Percentiles rank a stretch among this genome's conserved stretches.
Evolutionary conservation across 2,797 vertebrate genomes (phyloP).

Genomic region (Podarcis lilfordi): DNA sequence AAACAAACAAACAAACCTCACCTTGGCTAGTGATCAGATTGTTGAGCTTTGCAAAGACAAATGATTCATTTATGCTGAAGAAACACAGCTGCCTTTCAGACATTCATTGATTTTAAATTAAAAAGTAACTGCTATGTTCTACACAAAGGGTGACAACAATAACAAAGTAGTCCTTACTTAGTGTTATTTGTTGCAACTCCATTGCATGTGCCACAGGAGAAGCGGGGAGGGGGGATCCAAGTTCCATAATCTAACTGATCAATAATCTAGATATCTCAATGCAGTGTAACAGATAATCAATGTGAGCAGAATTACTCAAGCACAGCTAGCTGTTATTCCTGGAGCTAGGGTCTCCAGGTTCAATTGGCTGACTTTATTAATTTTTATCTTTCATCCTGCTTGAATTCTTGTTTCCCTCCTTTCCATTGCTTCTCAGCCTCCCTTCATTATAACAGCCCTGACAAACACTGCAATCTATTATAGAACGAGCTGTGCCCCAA

Average conservation of each 20-base stretch:
- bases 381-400: slow-evolving; percentile 73
- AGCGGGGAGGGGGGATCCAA: slow-evolving; percentile 49
- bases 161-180: slow-evolving; percentile 76
- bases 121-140: slow-evolving; percentile 80
- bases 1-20: slow-evolving; percentile 54
- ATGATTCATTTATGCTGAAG: slow-evolving; percentile 76
- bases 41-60: slow-evolving; percentile 72
- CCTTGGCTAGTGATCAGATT: slow-evolving; percentile 67
- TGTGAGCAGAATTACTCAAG: slow-evolving; percentile 75
- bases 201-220: slow-evolving; percentile 51
- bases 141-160: slow-evolving; percentile 79
- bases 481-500: background rate
- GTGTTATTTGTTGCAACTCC: slow-evolving; percentile 71
- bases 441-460: slow-evolving; percentile 38
- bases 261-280: slow-evolving; percentile 79
- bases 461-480: background rate
- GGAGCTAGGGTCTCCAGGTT: slow-evolving; percentile 65
- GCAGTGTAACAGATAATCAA: slow-evolving; percentile 76
- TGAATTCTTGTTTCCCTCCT: slow-evolving; percentile 40
- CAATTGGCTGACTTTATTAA: slow-evolving; percentile 73
- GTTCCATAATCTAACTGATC: slow-evolving; percentile 74
- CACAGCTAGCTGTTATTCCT: slow-evolving; percentile 64
- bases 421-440: slow-evolving; percentile 19
- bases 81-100: slow-evolving; percentile 75
- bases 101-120: slow-evolving; percentile 82